A percentile compares a stretch with the other conserved stretches of the same genome.
phyloP scores from a whole-genome alignment of 2,113 vertebrate species.

The Thinocorus orbignyianus region DNA sequence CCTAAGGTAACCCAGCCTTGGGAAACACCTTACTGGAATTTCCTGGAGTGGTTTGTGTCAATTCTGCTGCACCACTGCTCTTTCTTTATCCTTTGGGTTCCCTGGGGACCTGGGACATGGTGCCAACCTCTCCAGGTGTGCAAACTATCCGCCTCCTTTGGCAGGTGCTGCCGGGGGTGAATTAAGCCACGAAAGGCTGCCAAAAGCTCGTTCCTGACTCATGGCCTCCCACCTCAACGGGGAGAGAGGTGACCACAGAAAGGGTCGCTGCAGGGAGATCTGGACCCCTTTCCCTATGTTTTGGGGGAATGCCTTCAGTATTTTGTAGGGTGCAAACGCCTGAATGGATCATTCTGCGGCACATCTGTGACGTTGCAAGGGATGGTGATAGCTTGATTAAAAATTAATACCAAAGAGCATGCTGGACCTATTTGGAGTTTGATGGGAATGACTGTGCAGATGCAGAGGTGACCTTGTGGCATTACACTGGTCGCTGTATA shows the following conservation, averaged over 20 bases:
- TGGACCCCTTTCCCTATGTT: background rate
- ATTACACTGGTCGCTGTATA: background rate
- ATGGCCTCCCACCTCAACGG: background rate
- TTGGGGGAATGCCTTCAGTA: background rate
- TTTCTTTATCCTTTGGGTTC: background rate
- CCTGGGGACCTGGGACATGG: background rate
- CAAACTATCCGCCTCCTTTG: constrained; percentile 65
- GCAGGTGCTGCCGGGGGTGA: constrained; percentile 59
- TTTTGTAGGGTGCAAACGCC: background rate
- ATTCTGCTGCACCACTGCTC: background rate
- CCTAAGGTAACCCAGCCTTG: background rate
- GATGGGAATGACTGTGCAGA: background rate
- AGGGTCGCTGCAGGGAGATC: background rate
- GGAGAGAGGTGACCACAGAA: constrained; percentile 26
- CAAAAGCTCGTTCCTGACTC: constrained; percentile 53
- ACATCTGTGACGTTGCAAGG: background rate
- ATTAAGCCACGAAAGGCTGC: constrained; percentile 54
- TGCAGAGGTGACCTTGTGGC: background rate
- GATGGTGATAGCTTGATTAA: too few species aligned
- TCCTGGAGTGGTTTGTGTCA: constrained; percentile 20
- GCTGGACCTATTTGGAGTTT: background rate
- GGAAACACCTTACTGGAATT: constrained; percentile 23
- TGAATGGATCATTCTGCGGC: background rate
- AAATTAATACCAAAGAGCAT: background rate
- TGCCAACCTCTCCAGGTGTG: constrained; percentile 70